These are phyloP conservation scores for Strix aluco DNA, from an alignment of 2,113 vertebrate species.

Conservation along the genomic window DNA sequence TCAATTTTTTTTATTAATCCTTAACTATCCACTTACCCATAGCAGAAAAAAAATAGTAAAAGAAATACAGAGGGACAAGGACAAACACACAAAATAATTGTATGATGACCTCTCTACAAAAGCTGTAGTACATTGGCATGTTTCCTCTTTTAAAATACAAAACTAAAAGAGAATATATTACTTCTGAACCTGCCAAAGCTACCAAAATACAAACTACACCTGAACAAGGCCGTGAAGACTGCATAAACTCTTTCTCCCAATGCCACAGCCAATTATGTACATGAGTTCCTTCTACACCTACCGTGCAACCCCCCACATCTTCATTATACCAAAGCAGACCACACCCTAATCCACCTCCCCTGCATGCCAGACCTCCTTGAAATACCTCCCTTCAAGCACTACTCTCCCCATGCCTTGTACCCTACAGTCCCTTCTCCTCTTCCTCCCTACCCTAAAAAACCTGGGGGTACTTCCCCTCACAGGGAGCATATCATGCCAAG, in stretches of 20 bases:
- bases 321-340: neutral
- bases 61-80: neutral
- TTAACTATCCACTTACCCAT: neutral
- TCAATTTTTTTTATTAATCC: neutral
- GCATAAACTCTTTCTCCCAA: neutral
- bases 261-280: neutral
- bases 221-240: neutral
- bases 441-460: neutral
- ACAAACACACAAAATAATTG: neutral
- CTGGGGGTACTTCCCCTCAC: neutral
- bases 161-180: neutral
- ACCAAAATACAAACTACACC: neutral
- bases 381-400: neutral
- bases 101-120: neutral
- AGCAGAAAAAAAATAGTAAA: neutral
- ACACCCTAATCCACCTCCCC: neutral
- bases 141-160: neutral
- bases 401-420: neutral
- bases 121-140: neutral
- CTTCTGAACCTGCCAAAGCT: neutral
- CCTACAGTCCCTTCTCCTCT: neutral
- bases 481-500: neutral
- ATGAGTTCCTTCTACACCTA: neutral
- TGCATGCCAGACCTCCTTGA: neutral
- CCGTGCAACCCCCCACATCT: neutral